Evolutionary conservation across 2,888 invertebrate genomes (phyloP).

Genomic region (Dicyrtomina minuta): DNA sequence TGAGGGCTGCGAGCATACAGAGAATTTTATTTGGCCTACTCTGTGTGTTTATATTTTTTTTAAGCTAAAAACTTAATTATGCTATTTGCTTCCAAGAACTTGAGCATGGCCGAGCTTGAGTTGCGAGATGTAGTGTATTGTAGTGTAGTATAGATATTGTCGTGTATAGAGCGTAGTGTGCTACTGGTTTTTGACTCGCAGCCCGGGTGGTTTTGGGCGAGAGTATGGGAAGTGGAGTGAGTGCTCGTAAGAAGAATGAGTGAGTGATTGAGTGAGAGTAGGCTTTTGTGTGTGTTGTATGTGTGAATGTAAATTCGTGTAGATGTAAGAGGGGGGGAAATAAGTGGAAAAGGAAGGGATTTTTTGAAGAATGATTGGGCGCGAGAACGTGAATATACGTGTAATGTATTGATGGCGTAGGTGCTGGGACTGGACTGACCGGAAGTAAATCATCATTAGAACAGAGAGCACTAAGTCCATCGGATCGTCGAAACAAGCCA

Average conservation of each 20-base stretch:
- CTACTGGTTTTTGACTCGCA: too few species aligned
- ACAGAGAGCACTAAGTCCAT: slow-evolving; percentile 37
- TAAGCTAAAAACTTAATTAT: not conserved
- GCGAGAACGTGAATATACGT: slow-evolving; percentile 4
- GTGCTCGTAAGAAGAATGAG: not conserved
- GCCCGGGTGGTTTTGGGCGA: too few species aligned
- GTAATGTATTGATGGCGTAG: slow-evolving; percentile 17
- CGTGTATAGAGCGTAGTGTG: too few species aligned
- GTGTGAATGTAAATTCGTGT: not conserved
- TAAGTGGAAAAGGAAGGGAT: not conserved
- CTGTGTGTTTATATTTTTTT: too few species aligned
- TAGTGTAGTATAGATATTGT: too few species aligned
- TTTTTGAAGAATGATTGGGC: slow-evolving; percentile 15
- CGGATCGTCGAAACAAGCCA: slow-evolving; percentile 43
- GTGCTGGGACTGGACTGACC: slow-evolving; percentile 33
- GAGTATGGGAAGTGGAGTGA: too few species aligned
- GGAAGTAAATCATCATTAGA: slow-evolving; percentile 47
- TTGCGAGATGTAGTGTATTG: too few species aligned
- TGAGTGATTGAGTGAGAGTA: slow-evolving; percentile 4
- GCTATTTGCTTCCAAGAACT: not conserved
- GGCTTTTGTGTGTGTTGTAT: too few species aligned
- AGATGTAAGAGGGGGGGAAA: not conserved
- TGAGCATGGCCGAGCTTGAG: not conserved
- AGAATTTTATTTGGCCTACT: too few species aligned
- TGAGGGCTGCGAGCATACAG: too few species aligned